Evolutionary conservation across 2,797 vertebrate species (phyloP), one percentile per base, ranked within the genome.

Genomic region (Vipera latastei): DNA sequence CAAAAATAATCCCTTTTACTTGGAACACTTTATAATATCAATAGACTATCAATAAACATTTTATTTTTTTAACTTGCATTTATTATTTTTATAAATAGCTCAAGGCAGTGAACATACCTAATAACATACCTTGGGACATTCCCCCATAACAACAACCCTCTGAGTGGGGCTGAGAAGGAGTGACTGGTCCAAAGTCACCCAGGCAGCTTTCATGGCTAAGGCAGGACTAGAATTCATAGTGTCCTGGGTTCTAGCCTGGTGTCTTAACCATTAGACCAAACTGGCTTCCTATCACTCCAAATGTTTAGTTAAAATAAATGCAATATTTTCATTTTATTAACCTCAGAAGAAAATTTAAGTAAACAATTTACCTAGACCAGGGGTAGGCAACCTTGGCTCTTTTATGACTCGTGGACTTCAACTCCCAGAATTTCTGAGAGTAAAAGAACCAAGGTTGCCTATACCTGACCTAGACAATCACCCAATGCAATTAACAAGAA

Each of bases 271-370:
- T 28, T 65, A 69, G 63, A 69, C 28, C 65, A 69, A 32, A 69
- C 14, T 32, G 0, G 14, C 13, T 96, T 93, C 93, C 92, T 96
- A 61, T 93, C 13, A 92, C 18, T 59, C 48, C 55, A 94, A 95
- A 83, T 92, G 92, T 93, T 16, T 65, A 55, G 69, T 92, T 92
- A 93, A 38, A 92, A 63, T 61, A 92, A 93, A 89, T 86, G 93
- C 38, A 95, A 65, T 20, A 73, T 26, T 89, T 95, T 93, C 94
- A 93, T 94, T 95, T 95, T 96, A 95, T 89, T 95, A 88, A 95
- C 90, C 94, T 95, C 89, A 78, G 94, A 94, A 89, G 94, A 92
- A 95, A 95, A 96, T 61, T 89, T 89, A 88, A 96, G 93, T 89
- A 95, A 95, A 88, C 85, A 95, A 94, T 95, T 92, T 90, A 48